These are phyloP conservation scores for Cosmia trapezina DNA, from an alignment of 2,888 invertebrate species.

Conservation along the genomic window DNA sequence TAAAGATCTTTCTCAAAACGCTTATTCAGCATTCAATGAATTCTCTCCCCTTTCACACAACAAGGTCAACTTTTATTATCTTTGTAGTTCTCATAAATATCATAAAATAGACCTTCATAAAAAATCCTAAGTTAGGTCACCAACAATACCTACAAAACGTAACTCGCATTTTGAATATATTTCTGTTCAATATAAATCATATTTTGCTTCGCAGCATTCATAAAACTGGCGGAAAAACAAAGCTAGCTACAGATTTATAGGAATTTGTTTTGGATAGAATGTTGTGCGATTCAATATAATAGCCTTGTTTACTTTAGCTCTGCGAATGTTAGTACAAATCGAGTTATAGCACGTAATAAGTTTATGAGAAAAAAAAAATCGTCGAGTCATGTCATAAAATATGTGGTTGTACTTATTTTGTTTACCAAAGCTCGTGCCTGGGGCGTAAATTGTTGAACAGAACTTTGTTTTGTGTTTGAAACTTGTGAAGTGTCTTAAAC, in stretches of 20 bases:
- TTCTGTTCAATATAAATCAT: conserved; percentile 59
- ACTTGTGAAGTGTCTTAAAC: conserved; percentile 52
- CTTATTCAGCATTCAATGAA: conserved; percentile 20
- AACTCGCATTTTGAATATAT: conserved; percentile 57
- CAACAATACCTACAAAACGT: conserved; percentile 39
- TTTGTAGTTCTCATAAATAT: conserved; percentile 38
- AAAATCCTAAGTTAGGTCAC: conserved; percentile 42
- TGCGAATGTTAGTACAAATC: conserved; percentile 68
- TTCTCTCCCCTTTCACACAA: conserved; percentile 18
- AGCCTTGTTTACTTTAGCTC: conserved; percentile 70
- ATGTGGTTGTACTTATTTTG: conserved; percentile 46
- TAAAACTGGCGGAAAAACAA: conserved; percentile 64
- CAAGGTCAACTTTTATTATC: conserved; percentile 20
- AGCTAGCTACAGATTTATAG: conserved; percentile 63
- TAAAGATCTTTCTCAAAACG: conserved; percentile 16
- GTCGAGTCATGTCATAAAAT: conserved; percentile 44
- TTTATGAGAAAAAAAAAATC: conserved; percentile 54
- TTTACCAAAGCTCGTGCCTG: conserved; percentile 32
- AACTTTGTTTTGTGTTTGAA: conserved; percentile 51
- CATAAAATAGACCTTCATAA: conserved; percentile 26
- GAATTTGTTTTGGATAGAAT: conserved; percentile 64
- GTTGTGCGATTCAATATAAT: conserved; percentile 63
- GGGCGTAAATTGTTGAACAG: conserved; percentile 43
- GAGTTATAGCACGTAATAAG: conserved; percentile 68
- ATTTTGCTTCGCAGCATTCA: conserved; percentile 60